Evolutionary conservation across 37 sponge, comb jelly and placozoan genomes (phyloP), one percentile per base, ranked within the genome.

Genomic region (Agelas oroides): DNA sequence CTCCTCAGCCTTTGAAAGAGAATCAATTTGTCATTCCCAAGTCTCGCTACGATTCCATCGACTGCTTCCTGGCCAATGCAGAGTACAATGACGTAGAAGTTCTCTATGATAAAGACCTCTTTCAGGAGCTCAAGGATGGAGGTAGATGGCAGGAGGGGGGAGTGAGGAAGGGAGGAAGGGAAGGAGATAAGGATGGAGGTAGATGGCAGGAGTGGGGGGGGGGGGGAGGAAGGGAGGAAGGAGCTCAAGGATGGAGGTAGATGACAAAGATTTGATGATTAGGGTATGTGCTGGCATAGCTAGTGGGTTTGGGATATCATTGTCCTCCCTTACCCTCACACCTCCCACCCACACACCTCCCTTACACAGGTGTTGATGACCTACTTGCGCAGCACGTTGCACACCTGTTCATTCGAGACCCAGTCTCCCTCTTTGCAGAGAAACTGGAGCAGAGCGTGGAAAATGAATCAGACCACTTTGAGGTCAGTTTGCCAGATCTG

Each of bases 321-420:
- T 46, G 8, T 46, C 46, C 46, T 46, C 46, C 46, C 46, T 12
- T 8, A 46, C 46, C 46, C 46, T 12, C 46, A 46, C 46, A 46
- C 46, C 3, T 46, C 46, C 46, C 46, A 46, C 46, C 3, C 8
- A 46, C 46, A 46, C 46, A 46, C 46, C 3, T 46, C 46, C 46
- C 8, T 8, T 8, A 46, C 75, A 36, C 46, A 96, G 97, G 94
- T 78, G 53, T 97, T 24, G 97, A 97, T 82, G 81, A 86, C 23
- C 69, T 96, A 20, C 75, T 98, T 59, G 97, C 98, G 16, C 79
- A 82, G 41, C 98, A 98, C 68, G 78, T 98, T 40, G 96, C 98
- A 13, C 98, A 98, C 67, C 65, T 98, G 35, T 98, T 98, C 77
- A 89, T 91, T 34, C 67, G 98, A 53, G 98, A 98, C 64, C 92